These are phyloP conservation scores for Dicyrtomina minuta DNA, from an alignment of 2,888 invertebrate genomes.

Conservation along the genomic window DNA sequence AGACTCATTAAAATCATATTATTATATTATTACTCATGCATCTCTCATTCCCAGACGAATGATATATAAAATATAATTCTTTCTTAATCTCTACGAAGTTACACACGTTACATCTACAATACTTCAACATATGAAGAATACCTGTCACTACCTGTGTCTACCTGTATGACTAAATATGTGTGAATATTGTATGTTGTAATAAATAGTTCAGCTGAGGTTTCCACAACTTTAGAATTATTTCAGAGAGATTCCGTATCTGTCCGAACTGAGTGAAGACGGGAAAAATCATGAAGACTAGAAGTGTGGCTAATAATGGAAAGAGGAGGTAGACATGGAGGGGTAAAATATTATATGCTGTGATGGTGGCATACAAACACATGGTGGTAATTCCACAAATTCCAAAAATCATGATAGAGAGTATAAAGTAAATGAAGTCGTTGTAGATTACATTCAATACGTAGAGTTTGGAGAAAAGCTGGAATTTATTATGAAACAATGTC, in stretches of 20 bases:
- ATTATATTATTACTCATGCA: too few relatives aligned
- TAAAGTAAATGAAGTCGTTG: background rate
- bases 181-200: too few relatives aligned
- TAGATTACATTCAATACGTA: background rate
- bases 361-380: background rate
- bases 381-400: background rate
- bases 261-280: conserved; percentile 15
- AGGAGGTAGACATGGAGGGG: background rate
- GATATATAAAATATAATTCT: too few relatives aligned
- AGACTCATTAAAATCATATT: too few relatives aligned
- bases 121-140: too few relatives aligned
- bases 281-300: conserved; percentile 6
- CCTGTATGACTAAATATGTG: too few relatives aligned
- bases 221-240: background rate
- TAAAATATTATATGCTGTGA: background rate
- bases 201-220: background rate
- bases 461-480: background rate
- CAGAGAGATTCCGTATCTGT: background rate
- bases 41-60: too few relatives aligned
- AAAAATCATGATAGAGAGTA: conserved; percentile 13
- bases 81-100: too few relatives aligned
- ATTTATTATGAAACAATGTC: background rate
- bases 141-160: too few relatives aligned
- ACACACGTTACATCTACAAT: too few relatives aligned
- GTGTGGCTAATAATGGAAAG: background rate